These are phyloP conservation scores for Pegoplata infirma DNA, from an alignment of 2,888 invertebrate genomes.

Conservation along the genomic window DNA sequence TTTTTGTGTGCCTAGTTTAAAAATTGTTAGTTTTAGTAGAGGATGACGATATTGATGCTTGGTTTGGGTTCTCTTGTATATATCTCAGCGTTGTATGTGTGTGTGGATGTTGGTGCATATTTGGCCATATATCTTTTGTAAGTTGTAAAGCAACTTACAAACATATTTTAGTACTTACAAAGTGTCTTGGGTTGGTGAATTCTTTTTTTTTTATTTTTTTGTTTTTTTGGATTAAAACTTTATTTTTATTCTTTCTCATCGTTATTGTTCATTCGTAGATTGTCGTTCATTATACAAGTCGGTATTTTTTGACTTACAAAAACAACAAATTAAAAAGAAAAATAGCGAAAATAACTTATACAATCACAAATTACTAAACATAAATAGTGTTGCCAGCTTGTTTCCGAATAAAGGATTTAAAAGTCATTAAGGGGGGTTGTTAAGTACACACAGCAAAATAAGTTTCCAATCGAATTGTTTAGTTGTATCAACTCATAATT, in stretches of 20 bases:
- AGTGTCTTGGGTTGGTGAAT: conserved; percentile 10
- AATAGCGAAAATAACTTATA: conserved; percentile 42
- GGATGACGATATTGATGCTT: conserved; percentile 34
- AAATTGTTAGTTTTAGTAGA: conserved; percentile 44
- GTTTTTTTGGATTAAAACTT: conserved; percentile 42
- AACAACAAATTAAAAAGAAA: conserved; percentile 38
- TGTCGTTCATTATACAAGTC: conserved; percentile 48
- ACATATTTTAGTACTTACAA: conserved; percentile 19
- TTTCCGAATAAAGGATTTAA: too few species aligned
- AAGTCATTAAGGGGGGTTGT: too few species aligned
- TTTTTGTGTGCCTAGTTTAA: conserved; percentile 38
- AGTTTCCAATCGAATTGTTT: too few species aligned
- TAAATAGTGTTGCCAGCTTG: conserved; percentile 8
- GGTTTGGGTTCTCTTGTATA: conserved; percentile 40
- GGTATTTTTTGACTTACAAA: conserved; percentile 17
- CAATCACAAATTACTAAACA: conserved; percentile 33
- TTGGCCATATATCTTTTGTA: conserved; percentile 30
- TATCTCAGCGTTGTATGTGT: neutral
- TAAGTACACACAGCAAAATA: too few species aligned
- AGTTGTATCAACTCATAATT: too few species aligned
- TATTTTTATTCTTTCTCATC: conserved; percentile 35
- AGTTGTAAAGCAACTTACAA: conserved; percentile 43
- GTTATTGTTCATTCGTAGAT: conserved; percentile 45
- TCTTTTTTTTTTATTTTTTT: neutral
- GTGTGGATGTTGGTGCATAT: neutral